Conservation (phyloP, 2,888 invertebrate species). For the Cryptus armator region DNA sequence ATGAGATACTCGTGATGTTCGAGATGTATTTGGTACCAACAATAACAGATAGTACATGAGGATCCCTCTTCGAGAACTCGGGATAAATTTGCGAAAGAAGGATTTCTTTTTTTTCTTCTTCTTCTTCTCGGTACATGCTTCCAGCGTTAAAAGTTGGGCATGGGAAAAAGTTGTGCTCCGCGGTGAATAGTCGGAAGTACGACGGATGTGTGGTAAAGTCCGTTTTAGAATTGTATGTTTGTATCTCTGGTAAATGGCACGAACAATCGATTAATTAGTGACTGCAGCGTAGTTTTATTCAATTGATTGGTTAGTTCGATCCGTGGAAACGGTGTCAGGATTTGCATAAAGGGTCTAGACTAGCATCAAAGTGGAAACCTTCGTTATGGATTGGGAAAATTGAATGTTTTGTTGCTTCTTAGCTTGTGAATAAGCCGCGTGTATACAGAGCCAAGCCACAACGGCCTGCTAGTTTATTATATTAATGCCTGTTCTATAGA, state of each 20-base stretch:
- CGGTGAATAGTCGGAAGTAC: not conserved
- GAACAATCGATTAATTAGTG: no score
- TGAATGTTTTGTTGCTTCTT: slow-evolving; percentile 8
- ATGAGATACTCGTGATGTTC: slow-evolving; percentile 17
- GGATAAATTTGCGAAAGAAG: slow-evolving; percentile 8
- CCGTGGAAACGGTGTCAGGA: not conserved
- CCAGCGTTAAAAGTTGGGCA: slow-evolving; percentile 10
- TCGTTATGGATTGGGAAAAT: not conserved
- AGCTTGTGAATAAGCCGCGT: not conserved
- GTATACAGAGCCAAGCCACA: not conserved
- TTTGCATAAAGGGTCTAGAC: not conserved
- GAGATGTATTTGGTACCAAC: slow-evolving; percentile 20
- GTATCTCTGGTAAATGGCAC: no score
- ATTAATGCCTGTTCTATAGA: slow-evolving; percentile 40
- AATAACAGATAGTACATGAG: slow-evolving; percentile 20
- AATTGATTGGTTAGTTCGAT: no score
- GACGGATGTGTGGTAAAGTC: not conserved
- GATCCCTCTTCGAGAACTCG: slow-evolving; percentile 15
- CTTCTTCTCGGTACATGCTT: slow-evolving; percentile 13
- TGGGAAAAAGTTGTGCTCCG: slow-evolving; percentile 1
- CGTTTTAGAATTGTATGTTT: not conserved
- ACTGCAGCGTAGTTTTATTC: no score
- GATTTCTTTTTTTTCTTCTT: not conserved
- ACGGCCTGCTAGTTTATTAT: slow-evolving; percentile 19
- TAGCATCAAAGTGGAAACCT: not conserved